Base-by-base conservation (phyloP, 2,797 vertebrate species). In the Anguilla marmorata region DNA sequence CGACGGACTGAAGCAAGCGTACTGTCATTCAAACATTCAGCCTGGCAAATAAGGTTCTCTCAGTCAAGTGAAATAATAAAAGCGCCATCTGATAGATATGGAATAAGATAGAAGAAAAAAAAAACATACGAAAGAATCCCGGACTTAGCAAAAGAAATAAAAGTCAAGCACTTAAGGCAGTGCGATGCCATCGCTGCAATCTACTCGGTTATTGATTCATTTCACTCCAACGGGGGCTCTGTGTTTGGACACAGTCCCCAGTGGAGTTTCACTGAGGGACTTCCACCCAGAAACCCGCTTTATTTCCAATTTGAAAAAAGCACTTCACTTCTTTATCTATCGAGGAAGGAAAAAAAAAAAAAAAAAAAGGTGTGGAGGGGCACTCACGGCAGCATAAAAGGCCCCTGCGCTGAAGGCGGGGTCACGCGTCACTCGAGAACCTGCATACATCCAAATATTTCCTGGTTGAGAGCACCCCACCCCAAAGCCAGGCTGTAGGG, bases 21-120 rank as follows among this genome's bases (percentile, higher is more conserved):
- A 74, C 87, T 92, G 91, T 92, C 91, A 91, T 87, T 92, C 91
- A 91, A 89, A 92, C 41, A 85, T 72, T 87, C 86, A 87, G 88
- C 86, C 87, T 85, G 89, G 86, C 89, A 88, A 91, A 90, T 91
- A 90, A 90, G 87, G 72, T 88, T 90, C 60, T 0, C 72, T 88
- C 90, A 88, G 82, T 88, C 84, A 0, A 3, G 41, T 45, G 52
- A 63, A 80, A 69, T 86, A 89, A 90, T 84, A 87, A 58, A 92
- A 88, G 84, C 86, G 21, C 50, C 72, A 90, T 89, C 87, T 86
- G 86, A 89, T 86, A 54, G 86, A 90, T 85, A 88, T 52, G 86
- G 80, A 83, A 41, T 82, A 86, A 72, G 63, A 76, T n/a, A 41
- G 14, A 12, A 50, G 37, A 33, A 66, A 69, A 48, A 87, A 54